phyloP scores from a whole-genome alignment of 2,888 invertebrate species.

The Watsonalla cultraria region DNA sequence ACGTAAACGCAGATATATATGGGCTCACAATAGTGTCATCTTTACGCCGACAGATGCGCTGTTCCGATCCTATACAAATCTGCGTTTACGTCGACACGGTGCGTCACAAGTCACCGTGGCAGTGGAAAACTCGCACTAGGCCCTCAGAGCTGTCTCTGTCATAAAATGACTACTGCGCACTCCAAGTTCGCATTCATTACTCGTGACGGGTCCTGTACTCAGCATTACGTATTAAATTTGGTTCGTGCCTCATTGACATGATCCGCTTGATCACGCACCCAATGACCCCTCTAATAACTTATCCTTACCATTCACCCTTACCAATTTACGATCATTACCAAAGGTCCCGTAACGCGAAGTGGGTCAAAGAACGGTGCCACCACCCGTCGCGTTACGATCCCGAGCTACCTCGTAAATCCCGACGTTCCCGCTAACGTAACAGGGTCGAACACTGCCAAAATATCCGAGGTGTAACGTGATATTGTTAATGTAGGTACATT shows the following conservation, averaged over 20 bases:
- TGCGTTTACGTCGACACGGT: no score
- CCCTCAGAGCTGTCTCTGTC: no score
- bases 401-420: slow-evolving; percentile 44
- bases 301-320: neutral
- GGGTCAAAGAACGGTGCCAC: slow-evolving; percentile 65
- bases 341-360: slow-evolving; percentile 37
- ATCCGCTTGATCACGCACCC: neutral
- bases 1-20: no score
- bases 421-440: slow-evolving; percentile 47
- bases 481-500: neutral
- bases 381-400: slow-evolving; percentile 39
- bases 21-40: no score
- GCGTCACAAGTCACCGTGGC: no score
- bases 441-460: slow-evolving; percentile 30
- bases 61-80: no score
- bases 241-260: neutral
- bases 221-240: no score
- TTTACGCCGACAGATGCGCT: no score
- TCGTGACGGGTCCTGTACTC: no score
- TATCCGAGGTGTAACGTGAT: neutral
- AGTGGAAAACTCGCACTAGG: no score
- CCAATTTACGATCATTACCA: slow-evolving; percentile 4
- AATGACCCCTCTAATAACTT: neutral
- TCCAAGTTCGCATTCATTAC: no score
- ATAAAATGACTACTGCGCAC: no score